A percentile compares a stretch with the other conserved stretches of the same genome.
Evolutionary conservation across 2,888 invertebrate genomes (phyloP).

Genomic region (Gerris lacustris): DNA sequence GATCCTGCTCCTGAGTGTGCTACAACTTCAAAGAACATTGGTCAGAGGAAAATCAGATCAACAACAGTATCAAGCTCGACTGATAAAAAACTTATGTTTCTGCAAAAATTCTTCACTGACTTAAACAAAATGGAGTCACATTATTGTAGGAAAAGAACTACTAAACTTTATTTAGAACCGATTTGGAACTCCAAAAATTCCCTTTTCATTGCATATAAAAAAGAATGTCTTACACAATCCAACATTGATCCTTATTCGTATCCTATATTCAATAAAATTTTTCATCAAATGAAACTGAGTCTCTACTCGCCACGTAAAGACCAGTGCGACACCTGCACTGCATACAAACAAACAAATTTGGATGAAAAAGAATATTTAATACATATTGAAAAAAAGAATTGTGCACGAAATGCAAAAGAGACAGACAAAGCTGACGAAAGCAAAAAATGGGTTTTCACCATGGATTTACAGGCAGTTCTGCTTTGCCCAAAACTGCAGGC

Average conservation of each 20-base stretch:
- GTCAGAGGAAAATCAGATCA: too few relatives aligned
- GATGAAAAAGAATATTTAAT: too few relatives aligned
- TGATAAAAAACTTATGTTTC: too few relatives aligned
- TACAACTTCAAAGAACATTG: too few relatives aligned
- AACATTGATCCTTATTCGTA: not conserved
- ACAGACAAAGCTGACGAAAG: too few relatives aligned
- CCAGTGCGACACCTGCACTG: constrained; percentile 13
- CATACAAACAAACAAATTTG: constrained; percentile 28
- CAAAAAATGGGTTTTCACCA: constrained; percentile 16
- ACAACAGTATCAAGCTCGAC: too few relatives aligned
- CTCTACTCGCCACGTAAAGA: constrained; percentile 8
- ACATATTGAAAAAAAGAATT: too few relatives aligned
- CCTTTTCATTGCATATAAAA: not conserved
- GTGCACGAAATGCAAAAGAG: too few relatives aligned
- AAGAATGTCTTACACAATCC: not conserved
- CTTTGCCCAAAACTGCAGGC: constrained; percentile 25
- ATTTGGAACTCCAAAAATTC: constrained; percentile 7
- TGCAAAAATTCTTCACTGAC: too few relatives aligned
- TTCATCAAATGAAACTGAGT: constrained; percentile 12
- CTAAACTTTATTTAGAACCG: constrained; percentile 6
- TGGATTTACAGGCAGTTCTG: constrained; percentile 27
- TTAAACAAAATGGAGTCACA: too few relatives aligned
- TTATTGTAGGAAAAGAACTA: too few relatives aligned
- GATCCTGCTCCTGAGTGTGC: too few relatives aligned
- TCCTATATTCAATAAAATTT: not conserved